These are phyloP conservation scores for Poeciliopsis paucimaculata DNA, from an alignment of 2,797 vertebrate genomes.

Conservation along the genomic window DNA sequence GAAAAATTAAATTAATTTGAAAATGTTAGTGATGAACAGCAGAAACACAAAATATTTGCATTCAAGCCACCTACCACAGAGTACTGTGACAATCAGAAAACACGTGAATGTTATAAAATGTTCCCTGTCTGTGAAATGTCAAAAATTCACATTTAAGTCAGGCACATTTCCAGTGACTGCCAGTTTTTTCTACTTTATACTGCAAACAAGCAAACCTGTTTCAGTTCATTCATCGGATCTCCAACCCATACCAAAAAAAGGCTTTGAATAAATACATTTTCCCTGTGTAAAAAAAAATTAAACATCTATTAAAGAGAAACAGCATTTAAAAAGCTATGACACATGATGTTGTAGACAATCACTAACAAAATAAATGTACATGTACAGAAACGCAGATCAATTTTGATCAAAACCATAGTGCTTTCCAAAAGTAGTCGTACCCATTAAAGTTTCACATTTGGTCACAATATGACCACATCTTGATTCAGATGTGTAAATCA, in stretches of 20 bases:
- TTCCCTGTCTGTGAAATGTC: background rate
- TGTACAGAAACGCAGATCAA: background rate
- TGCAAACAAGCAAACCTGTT: slow-evolving; percentile 6
- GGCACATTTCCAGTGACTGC: background rate
- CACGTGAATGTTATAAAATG: slow-evolving; percentile 7
- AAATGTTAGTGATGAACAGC: slow-evolving; percentile 24
- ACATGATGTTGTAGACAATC: background rate
- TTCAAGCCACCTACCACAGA: slow-evolving; percentile 2
- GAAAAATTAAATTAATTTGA: background rate
- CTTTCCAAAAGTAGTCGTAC: background rate
- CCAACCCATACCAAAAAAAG: background rate
- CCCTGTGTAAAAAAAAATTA: slow-evolving; percentile 22
- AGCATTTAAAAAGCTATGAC: background rate
- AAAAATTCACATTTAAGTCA: slow-evolving; percentile 2
- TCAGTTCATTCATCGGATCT: slow-evolving; percentile 14
- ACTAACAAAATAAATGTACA: slow-evolving; percentile 16
- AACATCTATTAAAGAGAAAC: slow-evolving; percentile 4
- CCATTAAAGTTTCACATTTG: background rate
- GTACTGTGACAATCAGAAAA: slow-evolving; percentile 3
- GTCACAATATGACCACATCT: background rate
- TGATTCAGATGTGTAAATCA: background rate
- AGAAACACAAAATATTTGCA: slow-evolving; percentile 3
- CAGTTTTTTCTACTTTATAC: background rate
- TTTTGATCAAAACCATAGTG: background rate
- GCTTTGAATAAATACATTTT: slow-evolving; percentile 21